Evolutionary conservation across 2,113 vertebrate genomes (phyloP), one percentile per base, ranked within the genome.

Genomic region (Scomber japonicus): DNA sequence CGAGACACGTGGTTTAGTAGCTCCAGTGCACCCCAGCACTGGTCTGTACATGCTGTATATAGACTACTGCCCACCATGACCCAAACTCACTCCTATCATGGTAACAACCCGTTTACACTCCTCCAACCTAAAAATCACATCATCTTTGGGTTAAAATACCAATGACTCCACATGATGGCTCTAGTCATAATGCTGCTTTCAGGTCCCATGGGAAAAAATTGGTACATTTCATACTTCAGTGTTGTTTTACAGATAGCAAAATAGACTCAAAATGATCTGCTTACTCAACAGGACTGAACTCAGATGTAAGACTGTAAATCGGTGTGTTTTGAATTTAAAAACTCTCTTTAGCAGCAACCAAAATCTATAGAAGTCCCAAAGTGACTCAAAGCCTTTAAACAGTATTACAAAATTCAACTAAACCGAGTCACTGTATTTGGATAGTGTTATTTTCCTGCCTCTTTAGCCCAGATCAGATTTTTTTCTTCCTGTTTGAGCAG

Each of bases 41-140:
- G 70, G 80, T 82, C 73, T 92, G 84, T 84, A 12, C 82, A 74
- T 94, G 92, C 82, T 91, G 90, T 82, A 75, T 56, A 85, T 89
- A 78, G 91, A 91, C 80, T 88, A 91, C 60, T 88, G 81, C 40
- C 3, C 7, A 21, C 19, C 55, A 1, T 1, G 49, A 50, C 65
- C 44, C 35, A 40, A 7, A 40, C 35, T 40, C 35, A 40, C 35
- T 40, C 35, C 35, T 40, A 40, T 7, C 7, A 40, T 40, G 35
- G 8, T 40, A 7, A 3, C 19, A 0, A 11, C 35, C 3, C 21
- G 19, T 54, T 64, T 16, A 24, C 55, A 4, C 35, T 67, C 61
- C 59, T 54, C 11, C 21, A 14, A 30, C 55, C 24, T n/a, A 2
- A 15, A 61, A 17, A 40, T n/a, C 19, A 55, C 53, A 44, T 51